phyloP scores from a whole-genome alignment of 2,888 invertebrate species.

The Pterostichus madidus region DNA sequence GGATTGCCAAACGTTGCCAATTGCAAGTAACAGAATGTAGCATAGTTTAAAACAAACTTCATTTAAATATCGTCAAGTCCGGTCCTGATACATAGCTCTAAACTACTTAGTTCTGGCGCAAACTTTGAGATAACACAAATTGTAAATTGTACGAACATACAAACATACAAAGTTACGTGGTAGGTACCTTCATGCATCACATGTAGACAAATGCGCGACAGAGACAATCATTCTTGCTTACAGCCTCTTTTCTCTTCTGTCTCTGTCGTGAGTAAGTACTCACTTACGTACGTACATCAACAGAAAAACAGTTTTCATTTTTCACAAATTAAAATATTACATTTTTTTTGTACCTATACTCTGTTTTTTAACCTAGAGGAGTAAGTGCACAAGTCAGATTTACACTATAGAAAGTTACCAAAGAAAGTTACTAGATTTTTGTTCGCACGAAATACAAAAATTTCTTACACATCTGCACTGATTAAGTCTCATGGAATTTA shows the following conservation, averaged over 20 bases:
- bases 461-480: too few species aligned
- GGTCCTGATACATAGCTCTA: slow-evolving; percentile 13
- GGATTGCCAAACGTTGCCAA: slow-evolving; percentile 8
- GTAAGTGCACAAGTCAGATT: too few species aligned
- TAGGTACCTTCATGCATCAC: slow-evolving; percentile 28
- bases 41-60: slow-evolving; percentile 17
- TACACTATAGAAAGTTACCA: too few species aligned
- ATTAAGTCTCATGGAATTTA: too few species aligned
- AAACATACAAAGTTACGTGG: slow-evolving; percentile 5
- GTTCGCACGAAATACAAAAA: too few species aligned
- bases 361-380: too few species aligned
- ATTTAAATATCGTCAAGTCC: slow-evolving; percentile 41
- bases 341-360: too few species aligned
- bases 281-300: too few species aligned
- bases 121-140: slow-evolving; percentile 31
- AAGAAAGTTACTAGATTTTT: too few species aligned
- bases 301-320: too few species aligned
- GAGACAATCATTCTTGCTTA: slow-evolving; percentile 34
- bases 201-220: background rate
- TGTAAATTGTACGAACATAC: slow-evolving; percentile 27
- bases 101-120: background rate
- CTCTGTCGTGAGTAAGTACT: background rate
- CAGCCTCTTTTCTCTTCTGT: background rate
- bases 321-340: too few species aligned
- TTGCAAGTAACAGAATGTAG: slow-evolving; percentile 30